Evolutionary conservation across 2,113 vertebrate genomes (phyloP).

Genomic region (Grantiella picta): DNA sequence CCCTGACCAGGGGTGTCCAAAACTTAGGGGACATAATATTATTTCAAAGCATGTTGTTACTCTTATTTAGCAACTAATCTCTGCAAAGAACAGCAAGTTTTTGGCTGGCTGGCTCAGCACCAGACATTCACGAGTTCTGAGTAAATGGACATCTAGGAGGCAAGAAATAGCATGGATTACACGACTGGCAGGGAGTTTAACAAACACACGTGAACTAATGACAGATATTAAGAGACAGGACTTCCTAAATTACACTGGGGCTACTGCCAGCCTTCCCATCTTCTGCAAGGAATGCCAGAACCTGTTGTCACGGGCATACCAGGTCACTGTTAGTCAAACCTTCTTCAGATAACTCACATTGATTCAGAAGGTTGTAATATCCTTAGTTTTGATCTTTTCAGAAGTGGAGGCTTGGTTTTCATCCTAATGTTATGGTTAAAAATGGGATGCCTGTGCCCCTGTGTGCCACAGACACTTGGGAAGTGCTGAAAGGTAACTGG

Average conservation of each 20-base stretch:
- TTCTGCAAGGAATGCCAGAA: neutral
- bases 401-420: neutral
- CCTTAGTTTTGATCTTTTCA: neutral
- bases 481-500: neutral
- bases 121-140: fast-evolving
- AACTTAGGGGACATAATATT: neutral
- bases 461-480: neutral
- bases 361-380: neutral
- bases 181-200: neutral
- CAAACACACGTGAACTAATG: neutral
- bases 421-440: neutral
- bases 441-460: neutral
- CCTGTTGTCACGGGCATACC: neutral
- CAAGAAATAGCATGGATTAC: neutral
- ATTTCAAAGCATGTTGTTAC: neutral
- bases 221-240: neutral
- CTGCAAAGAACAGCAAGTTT: neutral
- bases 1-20: neutral
- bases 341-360: neutral
- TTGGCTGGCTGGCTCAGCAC: neutral
- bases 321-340: neutral
- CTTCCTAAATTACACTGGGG: neutral
- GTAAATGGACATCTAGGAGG: neutral
- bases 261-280: neutral
- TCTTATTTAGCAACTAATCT: neutral